Base-by-base conservation (phyloP, 2,888 invertebrate species). In the Philereme transversata region DNA sequence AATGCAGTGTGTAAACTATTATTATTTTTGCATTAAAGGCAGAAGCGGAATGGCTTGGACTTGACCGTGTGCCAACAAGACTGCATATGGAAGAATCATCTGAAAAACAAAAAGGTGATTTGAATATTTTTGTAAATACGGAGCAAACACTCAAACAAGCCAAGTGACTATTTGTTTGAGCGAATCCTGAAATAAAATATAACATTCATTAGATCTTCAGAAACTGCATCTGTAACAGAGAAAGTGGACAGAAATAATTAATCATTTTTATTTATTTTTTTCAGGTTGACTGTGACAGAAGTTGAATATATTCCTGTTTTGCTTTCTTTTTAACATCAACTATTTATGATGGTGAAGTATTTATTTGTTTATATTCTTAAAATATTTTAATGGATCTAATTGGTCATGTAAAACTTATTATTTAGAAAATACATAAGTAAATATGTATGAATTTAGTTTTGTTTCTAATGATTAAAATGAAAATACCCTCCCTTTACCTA, bases 31-130 rank as follows among this genome's bases (percentile, higher is more conserved):
- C 74, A 83, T 92, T 93, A 82, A 88, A 94, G 94, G 90, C 93
- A 74, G 93, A 93, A 88, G 93, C 93, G 73, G 94, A 93, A 82
- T 94, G 93, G 93, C 89, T 92, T 78, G 94, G 94, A 76, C 93
- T 94, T 83, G 94, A 94, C 87, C 93, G 94, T 84, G 94, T 94
- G 81, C 94, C 94, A 78, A 94, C 94, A 79, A 91, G 94, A 83
- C 91, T 94, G 84, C 93, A 92, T 78, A 88, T 89, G 86, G 92
- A 87, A 79, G 90, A 92, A 79, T 80, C 89, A 88, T 87, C 92
- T 91, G 92, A 88, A 92, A 93, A 91, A 83, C 89, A 92, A 84
- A 93, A 91, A 90, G 92, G 92, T 92, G 81, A 90, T 75, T 72
- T 90, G 80, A 88, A 76, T 81, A 83, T 77, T 72, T 56, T 68